Base-by-base conservation (phyloP, 2,888 invertebrate genomes). In the Ophion costatus region DNA sequence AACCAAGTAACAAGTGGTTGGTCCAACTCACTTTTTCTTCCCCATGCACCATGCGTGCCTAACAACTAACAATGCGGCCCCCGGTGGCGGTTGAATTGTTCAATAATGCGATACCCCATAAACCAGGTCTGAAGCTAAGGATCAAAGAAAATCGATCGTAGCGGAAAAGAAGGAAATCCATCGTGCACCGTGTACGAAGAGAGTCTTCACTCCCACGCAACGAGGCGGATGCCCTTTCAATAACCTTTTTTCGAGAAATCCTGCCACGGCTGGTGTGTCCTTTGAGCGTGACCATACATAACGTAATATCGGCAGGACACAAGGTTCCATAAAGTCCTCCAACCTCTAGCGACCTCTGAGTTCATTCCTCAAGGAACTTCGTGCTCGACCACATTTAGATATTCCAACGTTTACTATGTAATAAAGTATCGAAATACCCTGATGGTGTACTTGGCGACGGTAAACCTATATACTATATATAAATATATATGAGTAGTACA, bases 371-470 rank as follows among this genome's bases (percentile, higher is more conserved):
- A 45, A 74, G 63, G 42, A 20, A 61, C 73, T 61, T 73, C 73
- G 61, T 57, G 71, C 57, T n/a, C 20, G 20, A 29, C 20, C 29
- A 71, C 56, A 57, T 71, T 71, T 71, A 71, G 71, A 56, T 57
- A 71, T 71, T 57, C 74, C 9, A 63, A 63, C 22, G 45, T 63
- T 74, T 45, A 63, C 45, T 63, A 45, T 63, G 75, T 75, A 75
- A 64, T 75, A 51, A 20, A 56, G 51, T 63, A 75, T 75, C 64
- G 56, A 75, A 75, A 61, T 78, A 61, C 56, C 42, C 45, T 45
- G 56, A 76, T 69, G 66, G 42, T 74, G 57, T 61, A 74, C 80
- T 61, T 59, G 20, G 20, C n/a, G 67, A 66, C 59, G 38, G 59
- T 69, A 57, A 71, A 71, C 56, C 57, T 45, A 78, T 69, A 51